These are phyloP conservation scores for Parambassis ranga DNA, from an alignment of 2,797 vertebrate genomes.

Conservation along the genomic window DNA sequence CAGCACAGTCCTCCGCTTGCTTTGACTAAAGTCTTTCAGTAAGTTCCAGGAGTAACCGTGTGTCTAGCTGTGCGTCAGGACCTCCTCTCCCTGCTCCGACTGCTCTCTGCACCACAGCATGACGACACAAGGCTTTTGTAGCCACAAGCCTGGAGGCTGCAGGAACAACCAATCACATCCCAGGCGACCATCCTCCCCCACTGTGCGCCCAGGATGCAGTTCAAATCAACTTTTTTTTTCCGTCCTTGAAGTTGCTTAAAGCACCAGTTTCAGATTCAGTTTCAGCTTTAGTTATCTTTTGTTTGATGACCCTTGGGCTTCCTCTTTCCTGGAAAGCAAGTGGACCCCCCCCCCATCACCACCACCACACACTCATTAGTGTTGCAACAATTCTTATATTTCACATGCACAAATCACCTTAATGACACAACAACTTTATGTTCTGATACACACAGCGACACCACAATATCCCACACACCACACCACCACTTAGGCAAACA, in stretches of 20 bases:
- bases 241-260: too few species aligned
- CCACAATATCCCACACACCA: not conserved
- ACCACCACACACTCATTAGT: too few species aligned
- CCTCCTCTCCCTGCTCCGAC: not conserved
- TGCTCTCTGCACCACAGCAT: constrained; percentile 1
- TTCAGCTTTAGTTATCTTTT: too few species aligned
- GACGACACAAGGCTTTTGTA: constrained; percentile 43
- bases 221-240: not conserved
- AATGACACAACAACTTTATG: too few species aligned
- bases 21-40: not conserved
- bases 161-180: constrained; percentile 57
- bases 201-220: not conserved
- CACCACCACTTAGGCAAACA: not conserved
- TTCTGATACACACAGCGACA: too few species aligned
- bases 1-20: constrained; percentile 7
- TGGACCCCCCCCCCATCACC: too few species aligned
- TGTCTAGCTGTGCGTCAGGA: not conserved
- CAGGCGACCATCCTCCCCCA: constrained; percentile 18
- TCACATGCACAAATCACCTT: too few species aligned
- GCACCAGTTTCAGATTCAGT: too few species aligned
- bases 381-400: too few species aligned
- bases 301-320: too few species aligned
- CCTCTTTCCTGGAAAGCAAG: too few species aligned
- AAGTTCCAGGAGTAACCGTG: not conserved
- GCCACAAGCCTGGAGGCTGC: constrained; percentile 33